These are phyloP conservation scores for Hemibagrus wyckioides DNA, from an alignment of 2,113 vertebrate genomes.

Conservation along the genomic window DNA sequence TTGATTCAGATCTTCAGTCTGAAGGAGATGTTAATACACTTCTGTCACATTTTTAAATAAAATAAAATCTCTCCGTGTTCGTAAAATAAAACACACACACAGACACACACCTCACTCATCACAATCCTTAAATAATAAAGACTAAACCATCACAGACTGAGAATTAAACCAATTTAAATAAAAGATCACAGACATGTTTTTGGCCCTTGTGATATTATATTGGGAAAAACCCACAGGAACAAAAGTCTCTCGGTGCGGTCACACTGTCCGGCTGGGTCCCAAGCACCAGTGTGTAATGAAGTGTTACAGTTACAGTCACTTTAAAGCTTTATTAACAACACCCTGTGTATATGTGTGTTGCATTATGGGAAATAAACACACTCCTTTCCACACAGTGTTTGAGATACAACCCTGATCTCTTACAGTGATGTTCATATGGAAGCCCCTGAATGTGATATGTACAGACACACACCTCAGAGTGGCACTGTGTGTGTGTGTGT, in stretches of 20 bases:
- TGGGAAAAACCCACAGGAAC: background rate
- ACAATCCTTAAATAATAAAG: no score
- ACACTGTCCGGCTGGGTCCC: background rate
- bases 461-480: background rate
- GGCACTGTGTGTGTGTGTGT: background rate
- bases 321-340: background rate
- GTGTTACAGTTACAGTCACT: background rate
- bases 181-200: no score
- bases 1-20: no score
- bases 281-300: background rate
- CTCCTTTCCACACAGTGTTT: background rate
- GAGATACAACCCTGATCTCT: background rate
- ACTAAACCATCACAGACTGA: no score
- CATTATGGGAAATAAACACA: background rate
- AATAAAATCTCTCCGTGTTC: background rate
- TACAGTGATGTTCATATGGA: constrained; percentile 2
- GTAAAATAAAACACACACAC: background rate
- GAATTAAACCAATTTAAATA: no score
- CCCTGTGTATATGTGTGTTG: background rate
- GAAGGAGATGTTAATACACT: no score
- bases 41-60: no score
- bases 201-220: no score
- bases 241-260: background rate
- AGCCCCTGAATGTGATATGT: background rate
- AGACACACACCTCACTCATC: no score